Base-by-base conservation (phyloP, 2,113 vertebrate genomes). In the Cyanoderma ruficeps region DNA sequence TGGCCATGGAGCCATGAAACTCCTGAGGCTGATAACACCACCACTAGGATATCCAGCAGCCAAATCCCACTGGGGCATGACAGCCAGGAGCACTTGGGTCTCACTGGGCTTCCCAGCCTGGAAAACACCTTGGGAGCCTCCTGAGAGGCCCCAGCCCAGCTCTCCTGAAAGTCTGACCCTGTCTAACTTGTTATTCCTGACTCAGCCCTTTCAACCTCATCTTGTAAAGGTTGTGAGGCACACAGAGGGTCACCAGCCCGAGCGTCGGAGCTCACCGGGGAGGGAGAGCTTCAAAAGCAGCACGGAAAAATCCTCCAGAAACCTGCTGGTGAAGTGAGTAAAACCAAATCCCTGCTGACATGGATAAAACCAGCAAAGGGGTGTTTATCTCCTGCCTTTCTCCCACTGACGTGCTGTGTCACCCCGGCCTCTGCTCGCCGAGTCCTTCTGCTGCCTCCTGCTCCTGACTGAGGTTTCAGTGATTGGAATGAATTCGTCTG, bases 261-360 rank as follows among this genome's bases (percentile, higher is more conserved):
- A 31, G 60, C 50, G 59, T 52, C 1, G 0, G 79, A 59, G 93
- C 92, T 93, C 60, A 56, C 83, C 18, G 0, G 92, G 85, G 82
- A 96, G 71, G 71, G 61, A 78, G 67, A 86, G 79, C 92, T 97
- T 96, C 93, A 93, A 90, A 97, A 88, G 76, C 37, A 2, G 68
- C 39, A 33, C 1, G 0, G 72, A 63, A 86, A 95, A 92, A 87
- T 59, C 79, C 92, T 64, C 17, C 69, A 77, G 85, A 55, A 95
- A 77, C 67, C 93, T 74, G 84, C 71, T 8, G 10, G 87, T 42
- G 59, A 67, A 49, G 79, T 27, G 90, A 91, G 55, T 47, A 52
- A 86, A 93, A 55, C 13, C 80, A 77, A 95, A 94, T 85, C 76
- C 72, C 85, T 2, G 28, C 52, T 56, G 90, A 81, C 88, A 90